Conservation (phyloP, 2,888 invertebrate genomes). For the Morinoia aosen region DNA sequence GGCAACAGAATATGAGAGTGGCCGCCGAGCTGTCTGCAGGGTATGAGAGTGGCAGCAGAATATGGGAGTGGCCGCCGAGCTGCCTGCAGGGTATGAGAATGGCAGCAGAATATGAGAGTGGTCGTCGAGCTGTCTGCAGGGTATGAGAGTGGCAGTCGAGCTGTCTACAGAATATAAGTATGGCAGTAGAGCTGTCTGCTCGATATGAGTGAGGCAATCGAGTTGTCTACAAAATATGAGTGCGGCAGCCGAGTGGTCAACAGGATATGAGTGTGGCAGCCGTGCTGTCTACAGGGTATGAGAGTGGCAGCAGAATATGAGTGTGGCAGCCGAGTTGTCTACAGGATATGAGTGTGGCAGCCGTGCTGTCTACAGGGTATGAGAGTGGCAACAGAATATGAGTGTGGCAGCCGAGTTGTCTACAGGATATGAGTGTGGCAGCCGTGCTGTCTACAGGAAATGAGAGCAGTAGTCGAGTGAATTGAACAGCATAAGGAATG, state of each 20-base stretch:
- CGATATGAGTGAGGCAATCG: background rate
- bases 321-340: background rate
- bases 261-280: background rate
- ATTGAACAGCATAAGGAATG: background rate
- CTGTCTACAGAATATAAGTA: too few relatives aligned
- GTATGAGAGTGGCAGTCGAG: background rate
- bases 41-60: too few relatives aligned
- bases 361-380: too few relatives aligned
- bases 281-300: background rate
- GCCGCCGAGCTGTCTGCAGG: too few relatives aligned
- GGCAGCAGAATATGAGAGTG: too few relatives aligned
- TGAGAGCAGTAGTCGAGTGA: background rate
- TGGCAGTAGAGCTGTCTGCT: background rate
- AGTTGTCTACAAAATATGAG: background rate
- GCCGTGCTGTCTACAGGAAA: too few relatives aligned
- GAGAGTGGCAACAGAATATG: background rate
- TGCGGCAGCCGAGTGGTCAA: background rate
- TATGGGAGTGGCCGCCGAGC: too few relatives aligned
- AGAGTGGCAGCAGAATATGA: too few relatives aligned
- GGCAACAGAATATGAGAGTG: too few relatives aligned
- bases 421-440: too few relatives aligned
- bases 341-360: background rate
- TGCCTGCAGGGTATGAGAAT: too few relatives aligned
- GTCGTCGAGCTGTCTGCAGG: background rate
- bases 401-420: too few relatives aligned